Percentiles rank a stretch among this genome's conserved stretches.
These are phyloP conservation scores for Sebastes taczanowskii DNA, from an alignment of 2,797 vertebrate species.

Conservation along the genomic window DNA sequence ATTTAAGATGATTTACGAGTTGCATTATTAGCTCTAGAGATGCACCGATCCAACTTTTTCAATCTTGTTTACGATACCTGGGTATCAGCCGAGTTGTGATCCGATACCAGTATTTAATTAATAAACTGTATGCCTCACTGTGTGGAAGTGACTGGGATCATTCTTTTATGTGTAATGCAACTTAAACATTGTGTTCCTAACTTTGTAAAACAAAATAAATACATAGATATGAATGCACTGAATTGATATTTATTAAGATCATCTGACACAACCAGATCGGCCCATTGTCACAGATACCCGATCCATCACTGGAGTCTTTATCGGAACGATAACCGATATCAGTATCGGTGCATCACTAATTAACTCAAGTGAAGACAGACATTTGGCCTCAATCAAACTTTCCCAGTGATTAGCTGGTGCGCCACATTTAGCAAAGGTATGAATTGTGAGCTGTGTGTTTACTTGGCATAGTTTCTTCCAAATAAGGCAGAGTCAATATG, in stretches of 20 bases:
- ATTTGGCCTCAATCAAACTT: background rate
- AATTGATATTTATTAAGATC: too few relatives aligned
- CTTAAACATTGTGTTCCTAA: too few relatives aligned
- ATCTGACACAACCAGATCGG: too few relatives aligned
- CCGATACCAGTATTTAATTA: background rate
- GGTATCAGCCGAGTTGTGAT: background rate
- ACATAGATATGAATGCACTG: too few relatives aligned
- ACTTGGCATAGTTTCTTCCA: background rate
- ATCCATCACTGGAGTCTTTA: too few relatives aligned
- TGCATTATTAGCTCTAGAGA: background rate
- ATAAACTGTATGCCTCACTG: too few relatives aligned
- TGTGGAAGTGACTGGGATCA: too few relatives aligned
- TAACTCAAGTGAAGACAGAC: background rate
- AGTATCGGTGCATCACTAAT: too few relatives aligned
- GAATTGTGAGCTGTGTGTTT: background rate
- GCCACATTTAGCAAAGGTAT: background rate
- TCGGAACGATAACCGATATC: accelerated
- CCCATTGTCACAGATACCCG: too few relatives aligned
- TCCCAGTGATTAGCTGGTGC: background rate
- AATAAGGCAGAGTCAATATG: background rate
- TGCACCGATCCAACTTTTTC: background rate
- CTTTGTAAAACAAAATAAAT: too few relatives aligned
- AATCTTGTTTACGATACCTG: background rate
- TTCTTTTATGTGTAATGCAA: too few relatives aligned
- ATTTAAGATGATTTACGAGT: background rate